Evolutionary conservation across 2,797 vertebrate genomes (phyloP).

Genomic region (Rhinella marina): DNA sequence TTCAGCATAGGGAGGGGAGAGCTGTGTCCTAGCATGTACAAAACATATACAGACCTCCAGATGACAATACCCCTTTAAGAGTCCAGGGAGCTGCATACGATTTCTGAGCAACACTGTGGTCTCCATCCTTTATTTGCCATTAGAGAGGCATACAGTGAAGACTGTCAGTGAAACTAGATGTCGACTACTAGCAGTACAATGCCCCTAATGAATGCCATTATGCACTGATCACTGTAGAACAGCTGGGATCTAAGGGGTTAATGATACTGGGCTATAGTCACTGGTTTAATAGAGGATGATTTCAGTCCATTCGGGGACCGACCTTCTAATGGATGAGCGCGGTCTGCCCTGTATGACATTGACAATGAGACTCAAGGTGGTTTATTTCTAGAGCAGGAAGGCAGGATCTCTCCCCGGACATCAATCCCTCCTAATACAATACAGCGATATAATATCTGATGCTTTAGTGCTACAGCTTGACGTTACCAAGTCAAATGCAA

Average conservation of each 20-base stretch:
- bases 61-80: too few relatives aligned
- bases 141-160: too few relatives aligned
- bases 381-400: conserved; percentile 36
- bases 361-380: conserved; percentile 40
- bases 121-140: too few relatives aligned
- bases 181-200: not conserved
- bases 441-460: not conserved
- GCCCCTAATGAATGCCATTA: too few relatives aligned
- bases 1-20: too few relatives aligned
- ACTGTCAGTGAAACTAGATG: not conserved
- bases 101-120: too few relatives aligned
- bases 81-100: too few relatives aligned
- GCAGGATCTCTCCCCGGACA: not conserved
- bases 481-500: too few relatives aligned
- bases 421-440: not conserved
- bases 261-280: not conserved
- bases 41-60: too few relatives aligned
- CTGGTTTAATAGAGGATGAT: not conserved
- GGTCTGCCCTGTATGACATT: conserved; percentile 1
- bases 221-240: not conserved
- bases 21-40: too few relatives aligned
- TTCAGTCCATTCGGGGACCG: not conserved
- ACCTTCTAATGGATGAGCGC: not conserved
- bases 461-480: not conserved
- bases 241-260: not conserved